Evolutionary conservation across 2,113 vertebrate species (phyloP), one percentile per base, ranked within the genome.

Genomic region (Tylochromis polylepis): DNA sequence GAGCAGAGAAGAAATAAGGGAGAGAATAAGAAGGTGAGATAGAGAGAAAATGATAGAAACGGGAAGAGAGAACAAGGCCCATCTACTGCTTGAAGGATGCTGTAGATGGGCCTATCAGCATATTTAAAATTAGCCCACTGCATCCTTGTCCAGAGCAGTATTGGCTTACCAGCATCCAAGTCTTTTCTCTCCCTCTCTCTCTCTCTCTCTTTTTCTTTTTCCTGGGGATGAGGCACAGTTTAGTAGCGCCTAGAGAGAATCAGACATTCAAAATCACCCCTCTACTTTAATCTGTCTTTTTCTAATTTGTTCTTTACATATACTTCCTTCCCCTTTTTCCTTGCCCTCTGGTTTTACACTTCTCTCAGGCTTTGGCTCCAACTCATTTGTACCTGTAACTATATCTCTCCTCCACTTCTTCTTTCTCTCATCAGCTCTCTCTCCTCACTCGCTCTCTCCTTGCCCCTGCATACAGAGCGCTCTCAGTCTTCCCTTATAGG

Each of bases 91-190:
- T 81, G 58, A 83, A 80, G 49, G 72, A 85, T 84, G 82, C 46
- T 43, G 72, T 85, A 86, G 84, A 88, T 85, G 53, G 79, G 86
- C 84, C 62, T 88, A 81, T 93, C 86, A 83, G 85, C 85, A 86
- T 43, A 80, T 88, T 93, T 95, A 88, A 88, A 94, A 93, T 93
- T 87, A 89, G 67, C 86, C 90, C 70, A 60, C 41, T 87, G 86
- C 70, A 60, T 89, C 79, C 77, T 67, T 88, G 90, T 89, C 67
- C 82, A 78, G 51, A 81, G 72, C 58, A 51, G 83, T 62, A 62
- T 85, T 82, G 83, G 34, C 34, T 85, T 72, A 57, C 62, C 31
- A 53, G 55, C 31, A 55, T 85, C 82, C 81, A 31, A 49, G 27
- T 77, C 70, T 51, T 51, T 75, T 38, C 34, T 67, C 62, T 22